A percentile compares a stretch with the other conserved stretches of the same genome.
These are phyloP conservation scores for Clistopyga incitator DNA, from an alignment of 2,888 invertebrate genomes.

Conservation along the genomic window DNA sequence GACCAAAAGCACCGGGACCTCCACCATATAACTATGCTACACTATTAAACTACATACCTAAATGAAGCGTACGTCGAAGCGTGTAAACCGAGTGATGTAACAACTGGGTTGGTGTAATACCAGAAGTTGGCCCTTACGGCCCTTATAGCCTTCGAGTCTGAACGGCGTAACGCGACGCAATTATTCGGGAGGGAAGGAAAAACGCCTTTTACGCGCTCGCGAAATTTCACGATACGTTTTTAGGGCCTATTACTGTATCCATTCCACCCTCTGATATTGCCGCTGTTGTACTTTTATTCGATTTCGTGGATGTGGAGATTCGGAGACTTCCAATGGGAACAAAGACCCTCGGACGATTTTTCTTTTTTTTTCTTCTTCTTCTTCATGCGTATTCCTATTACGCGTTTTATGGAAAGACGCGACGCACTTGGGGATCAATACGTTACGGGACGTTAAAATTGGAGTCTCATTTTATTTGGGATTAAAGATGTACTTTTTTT, in stretches of 20 bases:
- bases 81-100: slow-evolving; percentile 58
- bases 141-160: slow-evolving; percentile 49
- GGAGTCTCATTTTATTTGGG: not conserved
- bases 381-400: too few species aligned
- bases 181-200: not conserved
- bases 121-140: too few species aligned
- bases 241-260: slow-evolving; percentile 8
- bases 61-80: slow-evolving; percentile 41
- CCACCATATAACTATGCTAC: slow-evolving; percentile 58
- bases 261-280: slow-evolving; percentile 25
- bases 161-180: slow-evolving; percentile 12
- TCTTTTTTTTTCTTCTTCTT: slow-evolving; percentile 1
- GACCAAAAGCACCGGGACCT: slow-evolving; percentile 45
- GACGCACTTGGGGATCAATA: slow-evolving; percentile 40
- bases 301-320: not conserved
- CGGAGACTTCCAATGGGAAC: not conserved
- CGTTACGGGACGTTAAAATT: not conserved
- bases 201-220: slow-evolving; percentile 36
- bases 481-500: not conserved
- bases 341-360: not conserved
- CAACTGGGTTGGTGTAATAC: slow-evolving; percentile 62
- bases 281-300: slow-evolving; percentile 36
- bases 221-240: slow-evolving; percentile 54
- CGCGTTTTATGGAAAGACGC: slow-evolving; percentile 7
- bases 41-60: slow-evolving; percentile 57